Percentiles rank a stretch among this genome's conserved stretches.
These are phyloP conservation scores for Typhlomys cinereus DNA, from an alignment of 2,113 vertebrate species.

Conservation along the genomic window DNA sequence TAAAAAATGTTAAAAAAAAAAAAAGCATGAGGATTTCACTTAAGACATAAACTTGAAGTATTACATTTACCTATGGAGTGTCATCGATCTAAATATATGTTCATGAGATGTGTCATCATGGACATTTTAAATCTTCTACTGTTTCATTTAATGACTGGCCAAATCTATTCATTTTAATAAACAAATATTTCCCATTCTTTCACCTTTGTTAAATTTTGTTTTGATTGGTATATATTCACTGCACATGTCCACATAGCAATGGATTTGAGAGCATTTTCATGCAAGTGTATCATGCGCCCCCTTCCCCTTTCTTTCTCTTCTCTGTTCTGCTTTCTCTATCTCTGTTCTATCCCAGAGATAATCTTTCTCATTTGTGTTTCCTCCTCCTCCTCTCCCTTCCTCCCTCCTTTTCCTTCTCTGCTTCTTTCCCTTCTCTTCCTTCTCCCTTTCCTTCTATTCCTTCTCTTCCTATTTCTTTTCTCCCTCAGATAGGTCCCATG, in stretches of 20 bases:
- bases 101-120: background rate
- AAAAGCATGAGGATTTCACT: background rate
- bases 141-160: background rate
- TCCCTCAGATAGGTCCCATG: background rate
- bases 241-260: background rate
- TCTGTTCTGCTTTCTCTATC: background rate
- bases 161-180: slow-evolving; percentile 16
- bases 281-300: background rate
- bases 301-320: background rate
- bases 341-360: background rate
- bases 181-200: background rate
- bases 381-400: too few species aligned
- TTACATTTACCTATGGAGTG: background rate
- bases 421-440: background rate
- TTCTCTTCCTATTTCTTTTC: too few species aligned
- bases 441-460: too few species aligned
- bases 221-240: background rate
- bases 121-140: background rate
- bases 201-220: background rate
- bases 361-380: background rate
- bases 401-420: background rate
- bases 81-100: slow-evolving; percentile 6
- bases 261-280: background rate
- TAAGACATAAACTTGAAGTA: background rate
- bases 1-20: too few species aligned